A percentile compares a stretch with the other conserved stretches of the same genome.
phyloP scores from a whole-genome alignment of 1,140 invertebrate genomes.

The Brachionus paranguensis region DNA sequence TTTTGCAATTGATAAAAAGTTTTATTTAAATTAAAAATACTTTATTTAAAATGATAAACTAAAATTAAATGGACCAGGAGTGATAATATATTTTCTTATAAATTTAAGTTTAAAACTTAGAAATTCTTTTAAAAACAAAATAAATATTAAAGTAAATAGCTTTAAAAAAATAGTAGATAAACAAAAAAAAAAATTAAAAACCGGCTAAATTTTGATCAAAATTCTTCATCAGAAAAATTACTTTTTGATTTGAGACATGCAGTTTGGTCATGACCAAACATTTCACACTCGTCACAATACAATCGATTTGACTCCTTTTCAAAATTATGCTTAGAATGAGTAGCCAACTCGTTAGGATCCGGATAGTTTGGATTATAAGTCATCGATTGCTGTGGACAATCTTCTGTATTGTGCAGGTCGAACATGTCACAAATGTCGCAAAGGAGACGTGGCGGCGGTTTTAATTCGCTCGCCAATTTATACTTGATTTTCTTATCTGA shows the following conservation, averaged over 20 bases:
- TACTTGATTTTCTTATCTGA: background rate
- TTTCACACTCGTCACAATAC: slow-evolving; percentile 34
- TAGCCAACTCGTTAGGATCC: background rate
- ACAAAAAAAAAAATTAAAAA: background rate
- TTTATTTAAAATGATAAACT: too few relatives aligned
- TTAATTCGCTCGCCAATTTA: background rate
- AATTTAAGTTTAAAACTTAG: background rate
- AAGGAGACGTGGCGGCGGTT: slow-evolving; percentile 66
- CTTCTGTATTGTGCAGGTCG: slow-evolving; percentile 91
- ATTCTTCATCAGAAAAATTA: slow-evolving; percentile 36
- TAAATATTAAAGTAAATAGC: background rate
- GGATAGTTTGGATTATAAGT: slow-evolving; percentile 43
- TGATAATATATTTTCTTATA: background rate
- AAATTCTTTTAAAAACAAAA: background rate
- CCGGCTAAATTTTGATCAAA: background rate
- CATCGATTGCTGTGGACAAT: slow-evolving; percentile 77
- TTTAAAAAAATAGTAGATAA: background rate
- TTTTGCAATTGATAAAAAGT: too few relatives aligned
- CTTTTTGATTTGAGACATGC: background rate
- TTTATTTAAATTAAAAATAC: too few relatives aligned
- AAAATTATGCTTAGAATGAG: slow-evolving; percentile 27
- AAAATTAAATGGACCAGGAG: too few relatives aligned
- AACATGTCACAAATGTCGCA: slow-evolving; percentile 96
- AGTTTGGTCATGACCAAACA: slow-evolving; percentile 22
- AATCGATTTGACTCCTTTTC: background rate